These are phyloP conservation scores for Salvelinus alpinus DNA, from an alignment of 2,113 vertebrate species.

Conservation along the genomic window DNA sequence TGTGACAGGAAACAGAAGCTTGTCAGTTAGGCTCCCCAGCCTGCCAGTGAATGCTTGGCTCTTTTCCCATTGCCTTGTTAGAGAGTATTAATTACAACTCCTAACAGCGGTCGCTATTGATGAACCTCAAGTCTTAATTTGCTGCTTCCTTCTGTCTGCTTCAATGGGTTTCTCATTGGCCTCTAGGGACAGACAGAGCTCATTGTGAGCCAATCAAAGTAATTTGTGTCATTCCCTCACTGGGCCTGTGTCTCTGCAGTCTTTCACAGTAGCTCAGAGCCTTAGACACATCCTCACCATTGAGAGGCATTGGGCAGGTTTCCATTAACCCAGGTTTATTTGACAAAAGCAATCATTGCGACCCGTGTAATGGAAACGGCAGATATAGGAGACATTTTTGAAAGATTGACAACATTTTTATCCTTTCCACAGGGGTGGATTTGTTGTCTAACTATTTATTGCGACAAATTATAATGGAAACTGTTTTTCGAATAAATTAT, in stretches of 20 bases:
- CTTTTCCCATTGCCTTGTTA: neutral
- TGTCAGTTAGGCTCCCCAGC: neutral
- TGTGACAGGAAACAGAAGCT: neutral
- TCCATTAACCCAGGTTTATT: no score
- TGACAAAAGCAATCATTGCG: no score
- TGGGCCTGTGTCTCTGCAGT: neutral
- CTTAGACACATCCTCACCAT: neutral
- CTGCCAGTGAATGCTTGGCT: neutral
- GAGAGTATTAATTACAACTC: neutral
- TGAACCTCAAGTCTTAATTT: conserved; percentile 11
- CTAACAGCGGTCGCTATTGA: neutral
- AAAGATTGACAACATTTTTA: no score
- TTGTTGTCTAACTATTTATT: no score
- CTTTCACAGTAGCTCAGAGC: neutral
- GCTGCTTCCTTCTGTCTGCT: neutral
- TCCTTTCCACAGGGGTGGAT: no score
- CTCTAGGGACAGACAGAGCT: conserved; percentile 24
- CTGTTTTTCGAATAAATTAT: no score
- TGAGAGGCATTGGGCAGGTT: neutral
- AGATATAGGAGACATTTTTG: no score
- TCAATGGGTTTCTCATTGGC: neutral
- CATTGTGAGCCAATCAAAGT: conserved; percentile 36
- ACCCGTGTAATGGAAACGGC: no score
- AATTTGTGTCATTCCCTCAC: conserved; percentile 4
- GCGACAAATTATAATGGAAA: no score